These are phyloP conservation scores for Penaeus monodon DNA, from an alignment of 2,888 invertebrate genomes.

Conservation along the genomic window DNA sequence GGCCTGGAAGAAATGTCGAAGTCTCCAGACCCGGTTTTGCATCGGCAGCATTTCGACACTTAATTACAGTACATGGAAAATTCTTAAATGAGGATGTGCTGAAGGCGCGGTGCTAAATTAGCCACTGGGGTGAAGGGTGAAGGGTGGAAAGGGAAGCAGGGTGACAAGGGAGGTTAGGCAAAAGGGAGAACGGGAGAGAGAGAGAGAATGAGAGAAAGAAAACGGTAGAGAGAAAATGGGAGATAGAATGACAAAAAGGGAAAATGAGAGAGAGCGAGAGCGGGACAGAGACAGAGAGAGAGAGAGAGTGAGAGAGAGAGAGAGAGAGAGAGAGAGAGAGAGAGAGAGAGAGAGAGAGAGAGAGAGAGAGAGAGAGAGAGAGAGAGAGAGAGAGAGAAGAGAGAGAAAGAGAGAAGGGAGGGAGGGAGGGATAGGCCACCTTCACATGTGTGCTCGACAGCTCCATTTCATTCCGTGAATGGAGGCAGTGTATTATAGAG, in stretches of 20 bases:
- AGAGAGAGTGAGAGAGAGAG: neutral
- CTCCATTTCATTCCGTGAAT: too few relatives aligned
- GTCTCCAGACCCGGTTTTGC: too few relatives aligned
- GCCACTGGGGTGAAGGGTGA: neutral
- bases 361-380: neutral
- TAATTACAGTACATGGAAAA: too few relatives aligned
- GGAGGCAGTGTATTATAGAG: too few relatives aligned
- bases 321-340: neutral
- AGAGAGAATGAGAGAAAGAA: neutral
- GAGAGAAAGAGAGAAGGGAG: neutral
- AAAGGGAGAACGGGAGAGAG: neutral
- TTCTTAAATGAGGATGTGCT: too few relatives aligned
- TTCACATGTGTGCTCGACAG: too few relatives aligned
- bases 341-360: neutral
- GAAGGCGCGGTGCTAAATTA: neutral
- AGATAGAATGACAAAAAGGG: neutral
- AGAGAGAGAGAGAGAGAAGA: too few relatives aligned
- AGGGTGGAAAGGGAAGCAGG: neutral
- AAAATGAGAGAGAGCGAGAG: too few relatives aligned
- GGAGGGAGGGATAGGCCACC: neutral
- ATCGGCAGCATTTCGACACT: too few relatives aligned
- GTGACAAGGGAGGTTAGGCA: too few relatives aligned
- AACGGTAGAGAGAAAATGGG: neutral
- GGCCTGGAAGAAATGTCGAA: too few relatives aligned
- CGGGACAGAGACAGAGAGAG: neutral